Evolutionary conservation across 2,888 invertebrate species (phyloP).

Genomic region (Cephus pygmeus): DNA sequence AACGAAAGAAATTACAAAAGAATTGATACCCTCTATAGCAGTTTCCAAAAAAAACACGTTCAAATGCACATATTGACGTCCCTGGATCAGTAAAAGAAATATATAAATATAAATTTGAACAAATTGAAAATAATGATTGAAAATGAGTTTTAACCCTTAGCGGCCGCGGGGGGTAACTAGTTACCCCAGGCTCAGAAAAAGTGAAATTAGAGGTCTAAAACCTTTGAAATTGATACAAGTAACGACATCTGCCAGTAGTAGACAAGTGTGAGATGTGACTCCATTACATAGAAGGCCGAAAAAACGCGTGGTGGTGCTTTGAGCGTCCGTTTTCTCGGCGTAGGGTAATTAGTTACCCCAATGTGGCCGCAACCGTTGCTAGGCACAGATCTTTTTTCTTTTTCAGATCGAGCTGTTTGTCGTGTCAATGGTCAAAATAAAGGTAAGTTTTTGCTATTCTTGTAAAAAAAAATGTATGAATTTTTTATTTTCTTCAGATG

Average conservation of each 20-base stretch:
- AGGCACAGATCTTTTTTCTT: background rate
- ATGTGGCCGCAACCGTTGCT: conserved; percentile 9
- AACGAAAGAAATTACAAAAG: too few species aligned
- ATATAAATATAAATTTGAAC: too few species aligned
- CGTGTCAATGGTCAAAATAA: background rate
- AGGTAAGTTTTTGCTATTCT: background rate
- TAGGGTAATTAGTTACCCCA: background rate
- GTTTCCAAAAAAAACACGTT: too few species aligned
- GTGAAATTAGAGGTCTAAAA: conserved; percentile 7
- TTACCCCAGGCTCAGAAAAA: background rate
- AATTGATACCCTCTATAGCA: too few species aligned
- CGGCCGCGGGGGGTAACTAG: too few species aligned
- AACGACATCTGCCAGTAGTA: conserved; percentile 5
- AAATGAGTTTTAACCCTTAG: too few species aligned
- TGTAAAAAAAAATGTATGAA: conserved; percentile 9
- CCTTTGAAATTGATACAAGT: conserved; percentile 8
- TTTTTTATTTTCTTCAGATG: conserved; percentile 12
- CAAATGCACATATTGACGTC: too few species aligned
- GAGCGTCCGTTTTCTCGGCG: background rate
- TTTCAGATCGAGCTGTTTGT: background rate
- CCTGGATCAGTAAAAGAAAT: too few species aligned
- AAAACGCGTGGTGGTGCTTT: background rate
- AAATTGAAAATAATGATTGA: too few species aligned
- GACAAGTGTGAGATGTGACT: conserved; percentile 8
- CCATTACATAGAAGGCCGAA: background rate